These are phyloP conservation scores for Ammodytes dubius DNA, from an alignment of 2,113 vertebrate genomes.

Conservation along the genomic window DNA sequence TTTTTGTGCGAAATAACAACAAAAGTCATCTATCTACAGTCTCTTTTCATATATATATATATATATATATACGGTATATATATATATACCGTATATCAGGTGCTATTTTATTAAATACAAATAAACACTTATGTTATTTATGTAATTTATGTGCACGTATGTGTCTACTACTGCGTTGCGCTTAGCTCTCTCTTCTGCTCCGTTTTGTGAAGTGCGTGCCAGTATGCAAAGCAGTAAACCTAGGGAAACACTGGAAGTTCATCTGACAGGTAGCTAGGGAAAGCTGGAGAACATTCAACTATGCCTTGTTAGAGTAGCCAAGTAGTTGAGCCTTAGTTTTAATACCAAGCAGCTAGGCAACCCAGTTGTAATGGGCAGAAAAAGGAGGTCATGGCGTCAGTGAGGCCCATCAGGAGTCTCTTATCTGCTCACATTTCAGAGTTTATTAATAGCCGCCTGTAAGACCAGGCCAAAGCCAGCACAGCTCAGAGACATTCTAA, in stretches of 20 bases:
- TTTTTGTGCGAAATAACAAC: too few species aligned
- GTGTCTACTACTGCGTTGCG: too few species aligned
- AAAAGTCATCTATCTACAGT: too few species aligned
- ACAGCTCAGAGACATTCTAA: conserved; percentile 26
- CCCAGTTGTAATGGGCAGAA: conserved; percentile 17
- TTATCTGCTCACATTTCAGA: conserved; percentile 83
- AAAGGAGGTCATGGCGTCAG: conserved; percentile 60
- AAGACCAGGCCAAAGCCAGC: conserved; percentile 45
- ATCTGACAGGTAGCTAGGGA: conserved; percentile 14
- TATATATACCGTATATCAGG: too few species aligned
- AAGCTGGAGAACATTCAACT: conserved; percentile 1
- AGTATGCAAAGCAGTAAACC: too few species aligned
- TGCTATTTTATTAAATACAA: too few species aligned
- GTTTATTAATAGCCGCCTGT: conserved; percentile 79
- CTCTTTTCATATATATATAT: too few species aligned
- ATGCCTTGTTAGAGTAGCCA: conserved; percentile 24
- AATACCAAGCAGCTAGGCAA: conserved; percentile 42
- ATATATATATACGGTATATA: too few species aligned
- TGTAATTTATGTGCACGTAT: too few species aligned
- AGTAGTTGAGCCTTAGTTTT: conserved; percentile 20
- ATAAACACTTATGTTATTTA: too few species aligned
- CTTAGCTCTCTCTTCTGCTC: too few species aligned
- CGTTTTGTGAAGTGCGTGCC: too few species aligned
- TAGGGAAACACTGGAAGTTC: background rate
- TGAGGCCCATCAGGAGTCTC: conserved; percentile 64